phyloP scores from a whole-genome alignment of 2,113 vertebrate species.

The Gasterosteus nipponicus region DNA sequence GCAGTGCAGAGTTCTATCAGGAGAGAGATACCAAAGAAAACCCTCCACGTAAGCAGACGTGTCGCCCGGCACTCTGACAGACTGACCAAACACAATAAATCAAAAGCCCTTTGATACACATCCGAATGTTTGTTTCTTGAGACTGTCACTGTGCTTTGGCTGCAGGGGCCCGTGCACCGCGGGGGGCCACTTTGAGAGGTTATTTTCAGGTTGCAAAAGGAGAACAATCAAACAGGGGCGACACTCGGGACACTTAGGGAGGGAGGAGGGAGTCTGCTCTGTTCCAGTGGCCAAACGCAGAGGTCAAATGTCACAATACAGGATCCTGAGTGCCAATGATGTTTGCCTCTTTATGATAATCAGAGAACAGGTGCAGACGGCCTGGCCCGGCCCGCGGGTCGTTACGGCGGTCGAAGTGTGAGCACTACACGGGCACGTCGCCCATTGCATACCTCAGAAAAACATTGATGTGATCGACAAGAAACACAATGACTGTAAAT shows the following conservation, averaged over 20 bases:
- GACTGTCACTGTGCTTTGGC: slow-evolving; percentile 29
- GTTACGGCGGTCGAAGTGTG: slow-evolving; percentile 68
- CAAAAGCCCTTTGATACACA: slow-evolving; percentile 45
- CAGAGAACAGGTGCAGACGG: slow-evolving; percentile 80
- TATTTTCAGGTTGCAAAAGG: slow-evolving; percentile 77
- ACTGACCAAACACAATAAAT: neutral
- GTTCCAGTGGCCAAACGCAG: slow-evolving; percentile 84
- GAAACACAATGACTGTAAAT: slow-evolving; percentile 75
- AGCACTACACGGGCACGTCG: slow-evolving; percentile 60
- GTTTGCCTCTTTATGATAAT: slow-evolving; percentile 94
- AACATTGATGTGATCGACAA: slow-evolving; percentile 63
- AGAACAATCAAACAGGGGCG: slow-evolving; percentile 75
- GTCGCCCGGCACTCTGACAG: slow-evolving; percentile 18
- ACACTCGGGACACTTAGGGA: slow-evolving; percentile 37
- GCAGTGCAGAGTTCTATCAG: slow-evolving; percentile 16
- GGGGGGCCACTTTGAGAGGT: slow-evolving; percentile 58
- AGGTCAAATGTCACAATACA: slow-evolving; percentile 85
- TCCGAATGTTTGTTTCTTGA: slow-evolving; percentile 63
- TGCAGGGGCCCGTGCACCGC: slow-evolving; percentile 17
- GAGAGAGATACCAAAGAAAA: slow-evolving; percentile 11
- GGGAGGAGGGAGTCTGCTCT: slow-evolving; percentile 61
- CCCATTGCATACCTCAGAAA: slow-evolving; percentile 74
- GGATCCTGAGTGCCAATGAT: slow-evolving; percentile 92
- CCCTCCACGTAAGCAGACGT: neutral
- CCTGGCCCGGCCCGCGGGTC: slow-evolving; percentile 66